These are phyloP conservation scores for Emydoidea blandingii DNA, from an alignment of 2,797 vertebrate genomes.

Conservation along the genomic window DNA sequence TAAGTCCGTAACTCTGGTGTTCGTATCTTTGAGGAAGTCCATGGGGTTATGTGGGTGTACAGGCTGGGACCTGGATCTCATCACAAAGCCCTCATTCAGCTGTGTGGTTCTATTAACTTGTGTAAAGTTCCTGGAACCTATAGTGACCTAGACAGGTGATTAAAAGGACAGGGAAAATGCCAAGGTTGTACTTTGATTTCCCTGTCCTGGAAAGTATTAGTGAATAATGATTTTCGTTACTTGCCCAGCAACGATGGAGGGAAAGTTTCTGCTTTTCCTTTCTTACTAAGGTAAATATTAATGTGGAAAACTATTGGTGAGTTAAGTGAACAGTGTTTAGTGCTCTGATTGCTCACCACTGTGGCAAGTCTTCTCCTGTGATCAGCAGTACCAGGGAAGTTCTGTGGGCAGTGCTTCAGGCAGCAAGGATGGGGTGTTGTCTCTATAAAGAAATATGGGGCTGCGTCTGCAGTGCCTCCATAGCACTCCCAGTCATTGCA, in stretches of 20 bases:
- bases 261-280: conserved; percentile 3
- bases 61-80: accelerated
- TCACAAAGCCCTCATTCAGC: background rate
- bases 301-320: background rate
- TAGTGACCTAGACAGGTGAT: accelerated
- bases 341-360: background rate
- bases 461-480: background rate
- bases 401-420: background rate
- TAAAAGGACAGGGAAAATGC: background rate
- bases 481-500: background rate
- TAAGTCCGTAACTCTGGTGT: too few species aligned
- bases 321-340: background rate
- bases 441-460: background rate
- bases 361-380: background rate
- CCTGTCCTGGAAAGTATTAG: background rate
- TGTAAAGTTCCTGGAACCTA: background rate
- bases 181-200: conserved; percentile 3
- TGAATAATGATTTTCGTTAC: background rate
- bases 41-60: accelerated
- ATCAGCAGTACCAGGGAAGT: background rate
- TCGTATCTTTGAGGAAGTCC: background rate
- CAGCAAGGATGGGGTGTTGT: background rate
- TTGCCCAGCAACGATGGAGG: background rate
- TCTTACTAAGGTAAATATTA: background rate
- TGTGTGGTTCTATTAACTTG: background rate